Evolutionary conservation across 2,113 vertebrate species (phyloP).

Genomic region (Lanius collurio): DNA sequence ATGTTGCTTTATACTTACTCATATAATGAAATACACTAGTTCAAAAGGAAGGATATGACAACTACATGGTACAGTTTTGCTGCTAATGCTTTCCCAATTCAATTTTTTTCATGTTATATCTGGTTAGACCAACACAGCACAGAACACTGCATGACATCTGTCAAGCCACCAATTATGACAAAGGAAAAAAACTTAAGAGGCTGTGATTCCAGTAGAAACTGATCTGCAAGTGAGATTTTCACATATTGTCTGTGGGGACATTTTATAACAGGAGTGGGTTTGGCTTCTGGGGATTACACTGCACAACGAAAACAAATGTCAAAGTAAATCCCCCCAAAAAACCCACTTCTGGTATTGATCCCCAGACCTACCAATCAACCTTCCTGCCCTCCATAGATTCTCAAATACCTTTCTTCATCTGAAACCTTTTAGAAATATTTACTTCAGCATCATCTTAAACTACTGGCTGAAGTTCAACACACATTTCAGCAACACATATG

Average conservation of each 20-base stretch:
- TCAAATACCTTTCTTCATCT: conserved; percentile 54
- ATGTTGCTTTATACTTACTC: not conserved
- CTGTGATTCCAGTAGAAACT: conserved; percentile 39
- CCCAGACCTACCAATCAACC: conserved; percentile 27
- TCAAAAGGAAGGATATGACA: not conserved
- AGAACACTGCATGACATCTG: not conserved
- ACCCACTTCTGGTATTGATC: conserved; percentile 55
- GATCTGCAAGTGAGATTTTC: conserved; percentile 53
- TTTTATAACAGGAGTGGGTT: conserved; percentile 48
- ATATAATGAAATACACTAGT: not conserved
- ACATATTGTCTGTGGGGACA: not conserved
- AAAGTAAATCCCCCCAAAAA: conserved; percentile 56
- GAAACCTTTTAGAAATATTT: conserved; percentile 60
- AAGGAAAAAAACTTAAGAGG: conserved; percentile 1
- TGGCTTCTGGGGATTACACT: conserved; percentile 39
- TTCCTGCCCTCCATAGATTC: conserved; percentile 7
- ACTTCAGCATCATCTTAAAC: conserved; percentile 51
- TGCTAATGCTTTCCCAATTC: not conserved
- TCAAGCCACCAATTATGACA: conserved; percentile 22
- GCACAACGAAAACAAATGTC: conserved; percentile 66
- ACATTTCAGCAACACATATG: conserved; percentile 46
- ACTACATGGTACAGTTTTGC: not conserved
- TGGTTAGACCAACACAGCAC: not conserved
- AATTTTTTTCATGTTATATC: not conserved
- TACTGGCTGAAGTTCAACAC: conserved; percentile 51